Base-by-base conservation (phyloP, 1,140 invertebrate genomes). In the Plutomurus gul region DNA sequence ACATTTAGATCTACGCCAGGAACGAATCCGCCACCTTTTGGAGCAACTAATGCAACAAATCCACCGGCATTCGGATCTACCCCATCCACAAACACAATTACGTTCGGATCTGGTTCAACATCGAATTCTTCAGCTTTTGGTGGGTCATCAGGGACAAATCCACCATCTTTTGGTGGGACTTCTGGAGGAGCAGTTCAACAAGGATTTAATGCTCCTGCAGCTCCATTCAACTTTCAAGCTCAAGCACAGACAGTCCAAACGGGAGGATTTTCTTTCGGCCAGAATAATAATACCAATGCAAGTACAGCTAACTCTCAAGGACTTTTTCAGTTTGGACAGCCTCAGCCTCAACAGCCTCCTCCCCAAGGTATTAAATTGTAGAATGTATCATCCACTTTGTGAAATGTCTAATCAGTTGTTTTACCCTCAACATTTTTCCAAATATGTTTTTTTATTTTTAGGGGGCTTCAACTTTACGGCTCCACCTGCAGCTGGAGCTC, bases 381-480 rank as follows among this genome's bases (percentile, higher is more conserved):
- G n/a, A 43, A 43, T 43, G 40, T 43, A 43, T 10, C 40, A 43
- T 43, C 8, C n/a, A 43, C 8, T 10, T 8, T 43, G 40, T 43
- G 8, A 43, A 43, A 43, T 43, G n/a, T 43, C n/a, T 10, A 43
- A 43, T 43, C n/a, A 43, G 8, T 43, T 43, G n/a, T 43, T n/a
- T n/a, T n/a, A 51, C 20, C 10, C 10, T 22, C 13, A 25, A 10
- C 13, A 3, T 5, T 47, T 20, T 3, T 49, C 7, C 7, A 49
- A 8, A 18, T 33, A 65, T 36, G 10, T 7, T 33, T 33, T 60
- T 16, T 33, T 8, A n/a, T 73, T 33, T 78, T 73, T 78, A 79
- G 77, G 47, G 43, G 77, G 46, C 2, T 79, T 79, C 22, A 79
- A 79, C 49, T 79, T 79, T 39, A 60, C 47, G 0, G 25, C 75